phyloP scores from a whole-genome alignment of 2,113 vertebrate species.

The Menura novaehollandiae region DNA sequence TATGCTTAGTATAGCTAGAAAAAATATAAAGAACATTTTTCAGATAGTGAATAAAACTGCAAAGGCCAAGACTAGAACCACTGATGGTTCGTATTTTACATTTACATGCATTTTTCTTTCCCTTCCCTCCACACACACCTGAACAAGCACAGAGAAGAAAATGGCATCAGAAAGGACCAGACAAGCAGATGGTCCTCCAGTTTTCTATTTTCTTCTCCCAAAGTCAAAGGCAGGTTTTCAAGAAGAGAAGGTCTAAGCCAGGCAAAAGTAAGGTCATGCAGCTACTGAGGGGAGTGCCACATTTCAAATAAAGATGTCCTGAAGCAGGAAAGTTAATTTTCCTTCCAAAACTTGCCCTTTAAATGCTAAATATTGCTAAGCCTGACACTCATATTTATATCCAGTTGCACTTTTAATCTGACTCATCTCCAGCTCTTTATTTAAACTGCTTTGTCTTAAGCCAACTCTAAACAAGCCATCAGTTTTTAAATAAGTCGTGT shows the following conservation, averaged over 20 bases:
- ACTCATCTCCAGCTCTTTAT: neutral
- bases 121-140: neutral
- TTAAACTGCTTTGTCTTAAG: constrained; percentile 4
- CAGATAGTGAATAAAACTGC: neutral
- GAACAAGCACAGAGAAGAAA: neutral
- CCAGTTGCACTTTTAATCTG: neutral
- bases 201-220: neutral
- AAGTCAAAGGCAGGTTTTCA: neutral
- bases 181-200: neutral
- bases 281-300: neutral
- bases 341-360: neutral
- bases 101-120: neutral
- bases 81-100: neutral
- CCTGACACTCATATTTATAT: neutral
- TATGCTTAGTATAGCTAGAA: neutral
- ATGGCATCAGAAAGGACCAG: neutral
- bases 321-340: neutral
- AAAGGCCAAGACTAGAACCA: neutral
- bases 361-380: neutral
- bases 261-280: neutral
- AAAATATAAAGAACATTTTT: neutral
- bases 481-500: neutral
- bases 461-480: constrained; percentile 1
- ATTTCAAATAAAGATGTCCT: neutral
- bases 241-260: neutral